Conservation (phyloP, 2,797 vertebrate genomes). For the Liasis olivaceus region DNA sequence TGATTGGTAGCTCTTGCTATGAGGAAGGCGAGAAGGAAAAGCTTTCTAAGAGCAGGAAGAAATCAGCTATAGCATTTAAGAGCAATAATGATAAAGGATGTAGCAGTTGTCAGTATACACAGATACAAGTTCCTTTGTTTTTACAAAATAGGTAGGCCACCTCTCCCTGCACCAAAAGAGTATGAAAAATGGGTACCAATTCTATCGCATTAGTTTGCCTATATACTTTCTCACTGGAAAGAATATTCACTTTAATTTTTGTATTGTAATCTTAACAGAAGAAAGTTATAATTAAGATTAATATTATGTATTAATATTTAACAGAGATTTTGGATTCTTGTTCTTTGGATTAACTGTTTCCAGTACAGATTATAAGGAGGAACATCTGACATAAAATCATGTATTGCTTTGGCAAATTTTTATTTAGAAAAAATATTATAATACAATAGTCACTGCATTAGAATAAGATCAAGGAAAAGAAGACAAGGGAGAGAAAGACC, state of each 20-base stretch:
- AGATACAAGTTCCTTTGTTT: not conserved
- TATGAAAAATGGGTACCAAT: not conserved
- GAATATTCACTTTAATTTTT: not conserved
- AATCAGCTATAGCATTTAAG: not conserved
- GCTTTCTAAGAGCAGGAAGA: not conserved
- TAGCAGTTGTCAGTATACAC: not conserved
- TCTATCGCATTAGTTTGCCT: not conserved
- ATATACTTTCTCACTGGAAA: not conserved
- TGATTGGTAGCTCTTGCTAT: not conserved
- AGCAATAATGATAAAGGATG: not conserved
- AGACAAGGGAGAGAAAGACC: not conserved
- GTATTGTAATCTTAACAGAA: not conserved
- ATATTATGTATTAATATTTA: not conserved
- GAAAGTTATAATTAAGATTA: too few species aligned
- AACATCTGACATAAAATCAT: not conserved
- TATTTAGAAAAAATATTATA: not conserved
- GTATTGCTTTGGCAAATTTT: not conserved
- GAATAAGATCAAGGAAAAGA: not conserved
- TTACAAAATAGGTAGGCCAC: not conserved
- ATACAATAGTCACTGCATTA: not conserved
- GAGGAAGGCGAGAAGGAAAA: not conserved
- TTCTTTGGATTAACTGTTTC: not conserved
- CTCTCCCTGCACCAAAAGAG: not conserved
- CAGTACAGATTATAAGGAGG: not conserved
- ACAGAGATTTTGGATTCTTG: not conserved